Evolutionary conservation across 2,888 invertebrate species (phyloP).

Genomic region (Synanthedon tipuliformis): DNA sequence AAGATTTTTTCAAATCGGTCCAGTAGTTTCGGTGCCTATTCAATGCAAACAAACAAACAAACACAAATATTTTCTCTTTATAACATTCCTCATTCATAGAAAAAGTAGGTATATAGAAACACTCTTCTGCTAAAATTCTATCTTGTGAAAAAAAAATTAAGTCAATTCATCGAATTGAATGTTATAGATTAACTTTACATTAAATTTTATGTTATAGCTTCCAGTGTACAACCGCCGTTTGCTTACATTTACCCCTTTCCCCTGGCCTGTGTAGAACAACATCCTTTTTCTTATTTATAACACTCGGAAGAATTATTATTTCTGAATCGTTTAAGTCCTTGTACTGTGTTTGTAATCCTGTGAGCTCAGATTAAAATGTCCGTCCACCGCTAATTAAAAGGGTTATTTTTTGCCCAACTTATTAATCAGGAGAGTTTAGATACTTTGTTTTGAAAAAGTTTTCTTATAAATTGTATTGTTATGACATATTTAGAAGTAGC

Average conservation of each 20-base stretch:
- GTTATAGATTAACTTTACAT: no score
- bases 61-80: no score
- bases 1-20: no score
- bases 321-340: slow-evolving; percentile 69
- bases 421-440: slow-evolving; percentile 39
- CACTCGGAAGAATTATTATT: slow-evolving; percentile 65
- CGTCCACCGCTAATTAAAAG: slow-evolving; percentile 60
- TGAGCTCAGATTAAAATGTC: slow-evolving; percentile 55
- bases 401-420: slow-evolving; percentile 54
- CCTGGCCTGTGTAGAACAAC: slow-evolving; percentile 24
- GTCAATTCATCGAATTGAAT: no score
- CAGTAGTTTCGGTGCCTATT: no score
- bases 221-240: slow-evolving; percentile 16
- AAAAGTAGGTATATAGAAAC: no score
- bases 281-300: slow-evolving; percentile 62
- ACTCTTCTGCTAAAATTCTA: no score
- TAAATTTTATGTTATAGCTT: slow-evolving; percentile 10
- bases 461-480: slow-evolving; percentile 1
- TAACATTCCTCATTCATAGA: no score
- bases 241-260: slow-evolving; percentile 26
- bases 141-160: no score
- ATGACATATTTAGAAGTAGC: background rate
- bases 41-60: no score
- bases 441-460: slow-evolving; percentile 9
- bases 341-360: slow-evolving; percentile 59